These are phyloP conservation scores for Chrysina gloriosa DNA, from an alignment of 2,888 invertebrate genomes.

Conservation along the genomic window DNA sequence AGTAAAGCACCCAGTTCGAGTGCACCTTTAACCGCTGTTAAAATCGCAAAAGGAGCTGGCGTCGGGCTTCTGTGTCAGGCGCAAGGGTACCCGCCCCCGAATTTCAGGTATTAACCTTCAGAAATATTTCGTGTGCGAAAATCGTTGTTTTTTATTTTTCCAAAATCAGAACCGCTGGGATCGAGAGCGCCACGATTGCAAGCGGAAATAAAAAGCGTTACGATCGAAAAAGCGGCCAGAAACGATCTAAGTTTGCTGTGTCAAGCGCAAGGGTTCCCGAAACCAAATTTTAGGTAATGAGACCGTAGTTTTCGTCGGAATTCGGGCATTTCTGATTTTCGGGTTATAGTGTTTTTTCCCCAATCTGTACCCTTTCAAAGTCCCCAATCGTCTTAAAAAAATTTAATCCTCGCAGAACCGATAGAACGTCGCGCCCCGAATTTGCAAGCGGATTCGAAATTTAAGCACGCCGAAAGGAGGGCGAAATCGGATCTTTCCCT, in stretches of 20 bases:
- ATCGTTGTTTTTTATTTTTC: neutral
- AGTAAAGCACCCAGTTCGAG: constrained; percentile 72
- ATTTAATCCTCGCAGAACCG: constrained; percentile 55
- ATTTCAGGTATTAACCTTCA: constrained; percentile 72
- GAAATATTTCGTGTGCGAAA: neutral
- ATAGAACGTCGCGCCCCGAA: constrained; percentile 60
- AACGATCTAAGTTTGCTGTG: constrained; percentile 67
- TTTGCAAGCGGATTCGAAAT: constrained; percentile 57
- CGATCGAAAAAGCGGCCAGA: constrained; percentile 52
- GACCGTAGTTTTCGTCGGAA: neutral
- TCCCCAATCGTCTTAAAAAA: neutral
- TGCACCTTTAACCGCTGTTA: constrained; percentile 75
- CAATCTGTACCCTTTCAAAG: no score
- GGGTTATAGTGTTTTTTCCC: no score
- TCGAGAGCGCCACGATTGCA: constrained; percentile 38
- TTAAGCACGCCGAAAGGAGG: constrained; percentile 57
- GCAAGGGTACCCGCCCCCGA: constrained; percentile 80
- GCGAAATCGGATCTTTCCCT: constrained; percentile 60
- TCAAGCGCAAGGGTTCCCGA: constrained; percentile 78
- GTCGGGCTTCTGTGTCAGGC: constrained; percentile 79
- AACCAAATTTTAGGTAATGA: constrained; percentile 69
- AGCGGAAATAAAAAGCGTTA: constrained; percentile 62
- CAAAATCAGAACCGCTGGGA: constrained; percentile 51
- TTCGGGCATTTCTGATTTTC: constrained; percentile 22
- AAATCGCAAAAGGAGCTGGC: constrained; percentile 65